These are phyloP conservation scores for Uropetala carovei DNA, from an alignment of 2,888 invertebrate genomes.

Conservation along the genomic window DNA sequence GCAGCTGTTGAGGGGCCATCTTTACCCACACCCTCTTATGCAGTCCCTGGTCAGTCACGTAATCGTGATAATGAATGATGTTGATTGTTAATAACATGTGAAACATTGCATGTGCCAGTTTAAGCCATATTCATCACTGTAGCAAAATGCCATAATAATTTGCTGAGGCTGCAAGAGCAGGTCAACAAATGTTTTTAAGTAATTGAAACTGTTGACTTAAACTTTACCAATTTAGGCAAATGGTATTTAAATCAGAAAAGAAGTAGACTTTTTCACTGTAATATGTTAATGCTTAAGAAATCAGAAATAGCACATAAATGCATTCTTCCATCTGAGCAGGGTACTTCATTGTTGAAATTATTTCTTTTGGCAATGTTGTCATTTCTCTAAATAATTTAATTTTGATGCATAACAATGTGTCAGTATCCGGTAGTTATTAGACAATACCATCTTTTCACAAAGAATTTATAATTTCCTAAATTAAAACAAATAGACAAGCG, in stretches of 20 bases:
- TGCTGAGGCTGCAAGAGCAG: not conserved
- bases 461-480: not conserved
- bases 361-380: too few species aligned
- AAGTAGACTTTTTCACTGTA: not conserved
- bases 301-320: too few species aligned
- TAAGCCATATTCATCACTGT: not conserved
- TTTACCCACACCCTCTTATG: too few species aligned
- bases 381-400: not conserved
- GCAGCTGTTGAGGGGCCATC: not conserved
- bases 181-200: not conserved
- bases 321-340: too few species aligned
- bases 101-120: not conserved
- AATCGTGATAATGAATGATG: not conserved
- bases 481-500: not conserved
- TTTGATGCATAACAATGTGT: not conserved
- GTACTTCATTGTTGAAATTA: too few species aligned
- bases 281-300: not conserved
- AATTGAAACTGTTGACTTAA: not conserved
- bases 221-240: not conserved
- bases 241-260: not conserved
- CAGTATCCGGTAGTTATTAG: not conserved
- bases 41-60: not conserved
- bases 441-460: not conserved
- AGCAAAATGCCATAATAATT: not conserved
- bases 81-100: not conserved